Evolutionary conservation across 1,140 invertebrate genomes (phyloP), one percentile per base, ranked within the genome.

Genomic region (Drosophila cardini): DNA sequence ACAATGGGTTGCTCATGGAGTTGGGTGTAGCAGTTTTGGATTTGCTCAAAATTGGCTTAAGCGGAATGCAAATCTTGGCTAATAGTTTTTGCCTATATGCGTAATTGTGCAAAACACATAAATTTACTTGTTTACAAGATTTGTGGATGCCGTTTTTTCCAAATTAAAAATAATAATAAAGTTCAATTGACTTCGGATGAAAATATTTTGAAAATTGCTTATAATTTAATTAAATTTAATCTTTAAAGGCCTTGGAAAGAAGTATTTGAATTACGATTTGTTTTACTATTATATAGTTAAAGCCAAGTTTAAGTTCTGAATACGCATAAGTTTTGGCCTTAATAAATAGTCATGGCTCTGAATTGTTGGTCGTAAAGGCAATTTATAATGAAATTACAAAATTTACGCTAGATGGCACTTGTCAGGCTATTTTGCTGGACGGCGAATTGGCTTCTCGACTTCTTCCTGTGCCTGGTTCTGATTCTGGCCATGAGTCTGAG

Each of bases 51-150:
- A 70, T 79, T 67, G 58, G 62, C 63, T 68, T 38, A 56, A 36
- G 36, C 40, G 8, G 64, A 71, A 62, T 71, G 73, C 38, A 62
- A 63, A 56, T 70, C 76, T 78, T 76, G 76, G 30, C 71, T 78
- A 65, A 78, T 65, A 78, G 63, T 80, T 65, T 75, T 50, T 61
- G 16, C 40, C 61, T 70, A 60, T 45, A 71, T 69, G 72, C 74
- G 78, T 86, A 85, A 86, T 78, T 86, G 70, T 70, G 57, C 34
- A 86, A 85, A 85, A 82, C 76, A 86, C 75, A 86, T 86, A 87
- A 87, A 86, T 86, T 79, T 38, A n/a, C 16, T 30, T 72, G 83
- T 69, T 67, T 67, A 79, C 69, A 65, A 48, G 40, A 68, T 40
- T 62, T 46, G 45, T 46, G 64, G 15, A 18, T 46, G 11, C 43